These are phyloP conservation scores for Calephelis nemesis DNA, from an alignment of 1,140 invertebrate genomes.

Conservation along the genomic window DNA sequence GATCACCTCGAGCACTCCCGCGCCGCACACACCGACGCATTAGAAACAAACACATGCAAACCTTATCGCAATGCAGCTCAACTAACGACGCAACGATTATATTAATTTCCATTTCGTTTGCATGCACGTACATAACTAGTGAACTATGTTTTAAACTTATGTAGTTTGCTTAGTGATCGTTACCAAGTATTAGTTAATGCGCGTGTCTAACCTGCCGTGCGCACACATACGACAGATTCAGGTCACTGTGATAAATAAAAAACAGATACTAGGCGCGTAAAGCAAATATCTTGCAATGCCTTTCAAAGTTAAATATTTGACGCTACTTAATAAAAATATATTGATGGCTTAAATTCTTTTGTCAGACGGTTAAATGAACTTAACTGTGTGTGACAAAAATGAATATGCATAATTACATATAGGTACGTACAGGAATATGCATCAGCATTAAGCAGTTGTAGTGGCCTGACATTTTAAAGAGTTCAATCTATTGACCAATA, in stretches of 20 bases:
- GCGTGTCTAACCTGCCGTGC: conserved; percentile 25
- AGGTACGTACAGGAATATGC: background rate
- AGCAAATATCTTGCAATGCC: conserved; percentile 12
- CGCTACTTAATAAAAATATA: background rate
- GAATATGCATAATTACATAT: background rate
- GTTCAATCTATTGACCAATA: conserved; percentile 6
- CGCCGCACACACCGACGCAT: conserved; percentile 42
- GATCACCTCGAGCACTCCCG: conserved; percentile 69
- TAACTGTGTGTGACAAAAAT: background rate
- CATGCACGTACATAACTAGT: conserved; percentile 20
- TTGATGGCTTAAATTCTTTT: background rate
- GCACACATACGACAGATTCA: conserved; percentile 31
- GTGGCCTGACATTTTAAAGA: background rate
- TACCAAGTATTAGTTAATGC: conserved; percentile 24
- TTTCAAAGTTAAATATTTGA: background rate
- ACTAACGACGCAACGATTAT: conserved; percentile 58
- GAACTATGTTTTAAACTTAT: conserved; percentile 29
- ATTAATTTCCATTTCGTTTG: conserved; percentile 73
- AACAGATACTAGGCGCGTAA: conserved; percentile 30
- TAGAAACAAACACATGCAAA: conserved; percentile 43
- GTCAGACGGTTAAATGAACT: background rate
- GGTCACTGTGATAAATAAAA: conserved; percentile 43
- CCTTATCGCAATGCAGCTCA: conserved; percentile 58
- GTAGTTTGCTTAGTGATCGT: conserved; percentile 5
- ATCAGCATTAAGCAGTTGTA: background rate